Evolutionary conservation across 2,113 vertebrate genomes (phyloP).

Genomic region (Actenoides lindsayi): DNA sequence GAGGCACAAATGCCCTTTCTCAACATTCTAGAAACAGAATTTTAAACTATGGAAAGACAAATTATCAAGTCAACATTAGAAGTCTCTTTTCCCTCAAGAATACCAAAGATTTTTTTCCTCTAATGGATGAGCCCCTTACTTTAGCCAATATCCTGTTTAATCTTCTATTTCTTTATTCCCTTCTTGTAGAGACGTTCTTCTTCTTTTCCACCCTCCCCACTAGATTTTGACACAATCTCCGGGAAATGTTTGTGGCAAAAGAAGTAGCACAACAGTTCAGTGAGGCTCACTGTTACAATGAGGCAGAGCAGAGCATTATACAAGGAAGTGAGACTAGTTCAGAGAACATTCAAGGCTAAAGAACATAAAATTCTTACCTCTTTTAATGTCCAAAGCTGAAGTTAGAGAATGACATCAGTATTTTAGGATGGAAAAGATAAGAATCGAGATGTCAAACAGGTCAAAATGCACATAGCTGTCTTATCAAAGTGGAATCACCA

Average conservation of each 20-base stretch:
- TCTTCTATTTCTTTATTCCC: neutral
- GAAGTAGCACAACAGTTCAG: neutral
- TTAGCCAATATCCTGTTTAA: neutral
- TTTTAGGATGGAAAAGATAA: neutral
- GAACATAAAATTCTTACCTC: neutral
- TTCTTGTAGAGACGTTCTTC: neutral
- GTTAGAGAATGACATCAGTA: rapidly evolving
- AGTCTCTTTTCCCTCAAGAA: neutral
- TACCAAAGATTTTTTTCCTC: neutral
- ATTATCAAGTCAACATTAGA: neutral
- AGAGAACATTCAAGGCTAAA: neutral
- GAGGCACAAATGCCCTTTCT: neutral
- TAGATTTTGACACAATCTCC: neutral
- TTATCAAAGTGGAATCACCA: neutral
- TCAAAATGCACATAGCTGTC: neutral
- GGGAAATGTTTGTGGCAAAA: neutral
- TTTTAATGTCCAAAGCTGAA: neutral
- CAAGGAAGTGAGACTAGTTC: neutral
- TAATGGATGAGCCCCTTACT: neutral
- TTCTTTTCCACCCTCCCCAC: neutral
- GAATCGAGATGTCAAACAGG: neutral
- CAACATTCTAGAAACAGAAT: neutral
- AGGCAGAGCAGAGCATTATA: neutral
- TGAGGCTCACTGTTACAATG: neutral
- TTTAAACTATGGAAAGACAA: neutral